phyloP scores from a whole-genome alignment of 2,797 vertebrate species.

The Betta splendens region DNA sequence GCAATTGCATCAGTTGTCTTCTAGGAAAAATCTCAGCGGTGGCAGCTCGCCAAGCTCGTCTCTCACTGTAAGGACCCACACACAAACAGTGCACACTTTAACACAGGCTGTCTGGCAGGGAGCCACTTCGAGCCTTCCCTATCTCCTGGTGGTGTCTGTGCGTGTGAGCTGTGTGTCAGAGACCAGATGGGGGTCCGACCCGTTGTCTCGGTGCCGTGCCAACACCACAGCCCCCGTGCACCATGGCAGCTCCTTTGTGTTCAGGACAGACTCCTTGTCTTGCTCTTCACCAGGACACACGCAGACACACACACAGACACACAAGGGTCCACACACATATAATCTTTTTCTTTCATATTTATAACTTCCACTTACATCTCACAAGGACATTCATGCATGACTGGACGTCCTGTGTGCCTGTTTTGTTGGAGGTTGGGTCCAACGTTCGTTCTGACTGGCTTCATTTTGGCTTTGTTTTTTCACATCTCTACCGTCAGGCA shows the following conservation, averaged over 20 bases:
- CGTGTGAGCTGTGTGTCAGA: conserved; percentile 22
- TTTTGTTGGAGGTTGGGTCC: conserved; percentile 1
- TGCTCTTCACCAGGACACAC: too few species aligned
- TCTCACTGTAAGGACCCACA: conserved; percentile 60
- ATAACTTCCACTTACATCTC: neutral
- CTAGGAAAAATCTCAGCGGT: conserved; percentile 42
- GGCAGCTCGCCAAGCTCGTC: conserved; percentile 67
- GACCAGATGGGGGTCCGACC: conserved; percentile 75
- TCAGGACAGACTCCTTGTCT: conserved; percentile 47
- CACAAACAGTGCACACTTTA: conserved; percentile 55
- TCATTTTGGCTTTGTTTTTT: neutral
- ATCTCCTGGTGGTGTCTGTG: conserved; percentile 39
- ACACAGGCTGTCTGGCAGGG: conserved; percentile 55
- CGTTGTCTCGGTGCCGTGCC: conserved; percentile 56
- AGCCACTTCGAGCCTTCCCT: conserved; percentile 57
- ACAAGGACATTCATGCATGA: conserved; percentile 20
- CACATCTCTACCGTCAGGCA: neutral
- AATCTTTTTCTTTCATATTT: neutral
- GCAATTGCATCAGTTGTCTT: conserved; percentile 45
- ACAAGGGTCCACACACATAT: conserved; percentile 15
- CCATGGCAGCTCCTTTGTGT: conserved; percentile 61
- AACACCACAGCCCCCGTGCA: conserved; percentile 59
- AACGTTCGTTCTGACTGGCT: too few species aligned
- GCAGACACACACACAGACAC: too few species aligned
- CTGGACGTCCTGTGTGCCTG: neutral